These are phyloP conservation scores for Lordiphosa mommai DNA, from an alignment of 1,140 invertebrate genomes.

Conservation along the genomic window DNA sequence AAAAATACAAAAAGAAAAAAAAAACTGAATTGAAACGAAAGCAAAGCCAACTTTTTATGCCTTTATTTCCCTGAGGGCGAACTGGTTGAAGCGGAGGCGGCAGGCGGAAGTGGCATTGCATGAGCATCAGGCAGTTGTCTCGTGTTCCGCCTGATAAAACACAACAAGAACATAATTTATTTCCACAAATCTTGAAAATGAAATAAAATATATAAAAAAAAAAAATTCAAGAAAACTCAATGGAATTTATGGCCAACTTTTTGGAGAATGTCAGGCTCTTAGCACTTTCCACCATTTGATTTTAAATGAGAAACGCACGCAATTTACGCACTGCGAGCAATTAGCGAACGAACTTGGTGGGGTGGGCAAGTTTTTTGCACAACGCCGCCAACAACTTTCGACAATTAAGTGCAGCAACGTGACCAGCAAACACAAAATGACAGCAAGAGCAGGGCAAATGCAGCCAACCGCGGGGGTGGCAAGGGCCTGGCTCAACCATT, in stretches of 20 bases:
- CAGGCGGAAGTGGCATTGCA: background rate
- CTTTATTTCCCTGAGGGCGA: conserved; percentile 13
- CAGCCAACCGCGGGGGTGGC: no score
- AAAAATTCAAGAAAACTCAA: conserved; percentile 21
- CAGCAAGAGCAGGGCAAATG: conserved; percentile 14
- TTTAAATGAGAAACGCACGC: conserved; percentile 28
- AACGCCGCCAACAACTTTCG: conserved; percentile 47
- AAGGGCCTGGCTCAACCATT: no score
- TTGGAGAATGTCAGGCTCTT: background rate
- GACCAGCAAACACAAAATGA: conserved; percentile 47
- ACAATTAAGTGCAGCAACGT: conserved; percentile 57
- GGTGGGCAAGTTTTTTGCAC: conserved; percentile 6
- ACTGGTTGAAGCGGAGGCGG: background rate
- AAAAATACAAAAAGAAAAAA: background rate
- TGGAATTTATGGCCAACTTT: conserved; percentile 47
- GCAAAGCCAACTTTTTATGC: conserved; percentile 41
- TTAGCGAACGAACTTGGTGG: conserved; percentile 17
- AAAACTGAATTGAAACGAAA: conserved; percentile 16
- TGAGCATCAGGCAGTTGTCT: conserved; percentile 50
- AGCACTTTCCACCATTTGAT: conserved; percentile 32
- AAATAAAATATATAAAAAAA: conserved; percentile 26
- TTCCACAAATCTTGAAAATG: conserved; percentile 50
- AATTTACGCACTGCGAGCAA: conserved; percentile 45
- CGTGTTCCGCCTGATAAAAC: conserved; percentile 56
- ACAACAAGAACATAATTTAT: conserved; percentile 57